Conservation (phyloP, 1,140 invertebrate species). For the Battus philenor region DNA sequence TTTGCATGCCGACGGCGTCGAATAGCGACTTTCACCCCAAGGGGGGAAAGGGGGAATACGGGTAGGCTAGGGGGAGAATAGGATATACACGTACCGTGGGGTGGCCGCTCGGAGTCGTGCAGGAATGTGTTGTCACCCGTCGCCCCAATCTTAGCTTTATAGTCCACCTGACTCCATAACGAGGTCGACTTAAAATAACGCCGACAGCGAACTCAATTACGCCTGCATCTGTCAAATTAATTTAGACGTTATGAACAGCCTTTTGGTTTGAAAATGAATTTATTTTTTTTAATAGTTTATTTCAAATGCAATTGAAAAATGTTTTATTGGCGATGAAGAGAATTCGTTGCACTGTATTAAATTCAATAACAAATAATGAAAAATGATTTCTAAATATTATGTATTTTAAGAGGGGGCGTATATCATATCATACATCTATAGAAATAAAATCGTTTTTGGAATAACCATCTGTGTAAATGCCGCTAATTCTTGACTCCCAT, state of each 20-base stretch:
- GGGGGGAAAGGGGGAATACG: conserved; percentile 12
- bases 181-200: conserved; percentile 34
- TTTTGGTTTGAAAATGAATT: too few species aligned
- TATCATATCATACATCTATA: too few species aligned
- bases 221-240: neutral
- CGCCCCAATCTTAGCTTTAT: conserved; percentile 41
- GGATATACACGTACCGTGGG: conserved; percentile 35
- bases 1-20: conserved; percentile 55
- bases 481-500: neutral
- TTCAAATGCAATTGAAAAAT: too few species aligned
- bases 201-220: neutral
- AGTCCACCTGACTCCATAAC: conserved; percentile 47
- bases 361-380: too few species aligned
- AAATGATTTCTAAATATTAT: too few species aligned
- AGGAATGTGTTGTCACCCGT: conserved; percentile 55
- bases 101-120: conserved; percentile 40
- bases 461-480: too few species aligned
- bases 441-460: too few species aligned
- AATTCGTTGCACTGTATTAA: too few species aligned
- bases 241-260: too few species aligned
- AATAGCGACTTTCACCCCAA: conserved; percentile 24
- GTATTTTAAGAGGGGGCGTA: too few species aligned
- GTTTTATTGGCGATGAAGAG: too few species aligned
- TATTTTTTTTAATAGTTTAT: too few species aligned
- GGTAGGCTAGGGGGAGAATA: conserved; percentile 20